These are phyloP conservation scores for Triplophysa dalaica DNA, from an alignment of 2,113 vertebrate genomes.

Conservation along the genomic window DNA sequence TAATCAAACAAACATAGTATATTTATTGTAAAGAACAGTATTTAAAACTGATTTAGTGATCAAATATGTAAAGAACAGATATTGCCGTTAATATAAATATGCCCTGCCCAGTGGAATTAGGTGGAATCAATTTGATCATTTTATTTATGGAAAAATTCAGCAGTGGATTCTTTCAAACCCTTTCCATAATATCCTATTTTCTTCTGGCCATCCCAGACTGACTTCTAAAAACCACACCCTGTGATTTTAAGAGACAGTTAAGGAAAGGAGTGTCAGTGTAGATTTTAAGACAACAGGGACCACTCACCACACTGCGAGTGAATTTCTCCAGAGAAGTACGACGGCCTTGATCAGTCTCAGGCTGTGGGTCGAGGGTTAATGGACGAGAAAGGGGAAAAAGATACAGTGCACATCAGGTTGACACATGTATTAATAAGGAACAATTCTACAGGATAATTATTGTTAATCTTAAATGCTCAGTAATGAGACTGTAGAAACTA, in stretches of 20 bases:
- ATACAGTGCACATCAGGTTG: background rate
- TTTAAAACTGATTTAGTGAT: background rate
- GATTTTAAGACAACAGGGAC: background rate
- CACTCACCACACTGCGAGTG: slow-evolving; percentile 97
- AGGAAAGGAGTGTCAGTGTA: background rate
- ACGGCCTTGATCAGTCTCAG: slow-evolving; percentile 94
- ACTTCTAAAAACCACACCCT: background rate
- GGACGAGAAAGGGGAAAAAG: slow-evolving; percentile 42
- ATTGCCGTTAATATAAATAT: background rate
- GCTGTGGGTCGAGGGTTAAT: slow-evolving; percentile 74
- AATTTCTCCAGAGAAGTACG: slow-evolving; percentile 99
- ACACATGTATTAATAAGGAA: background rate
- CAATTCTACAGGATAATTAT: background rate
- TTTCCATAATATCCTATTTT: background rate
- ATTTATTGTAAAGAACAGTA: too few species aligned
- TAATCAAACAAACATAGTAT: background rate
- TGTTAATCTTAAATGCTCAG: background rate
- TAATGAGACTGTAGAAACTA: background rate
- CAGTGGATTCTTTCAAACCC: background rate
- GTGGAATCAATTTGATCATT: background rate
- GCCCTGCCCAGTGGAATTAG: background rate
- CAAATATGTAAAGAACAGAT: background rate
- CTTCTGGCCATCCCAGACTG: background rate
- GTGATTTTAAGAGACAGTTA: background rate
- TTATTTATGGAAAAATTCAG: background rate